phyloP scores from a whole-genome alignment of 2,113 vertebrate species.

The Irena cyanogastra region DNA sequence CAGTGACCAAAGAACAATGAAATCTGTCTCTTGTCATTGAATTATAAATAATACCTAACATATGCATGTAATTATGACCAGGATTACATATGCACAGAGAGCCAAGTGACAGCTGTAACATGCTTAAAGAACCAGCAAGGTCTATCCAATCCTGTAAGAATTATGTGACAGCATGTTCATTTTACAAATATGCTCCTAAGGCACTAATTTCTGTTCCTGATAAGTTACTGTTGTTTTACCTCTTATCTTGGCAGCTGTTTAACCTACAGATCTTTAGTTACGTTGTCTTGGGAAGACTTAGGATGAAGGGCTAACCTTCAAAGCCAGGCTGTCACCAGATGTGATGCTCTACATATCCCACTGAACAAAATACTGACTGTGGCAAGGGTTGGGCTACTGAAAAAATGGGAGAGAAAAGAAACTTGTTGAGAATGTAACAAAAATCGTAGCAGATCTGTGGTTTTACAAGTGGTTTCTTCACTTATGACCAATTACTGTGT shows the following conservation, averaged over 20 bases:
- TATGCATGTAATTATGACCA: not conserved
- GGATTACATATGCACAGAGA: not conserved
- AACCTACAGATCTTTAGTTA: not conserved
- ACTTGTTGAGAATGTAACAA: not conserved
- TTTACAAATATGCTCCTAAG: not conserved
- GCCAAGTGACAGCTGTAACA: not conserved
- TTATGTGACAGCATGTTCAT: not conserved
- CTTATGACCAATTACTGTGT: not conserved
- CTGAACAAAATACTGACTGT: not conserved
- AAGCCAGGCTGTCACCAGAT: not conserved
- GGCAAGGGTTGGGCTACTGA: not conserved
- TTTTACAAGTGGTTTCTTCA: not conserved
- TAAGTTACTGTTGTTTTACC: not conserved
- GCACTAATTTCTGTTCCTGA: not conserved
- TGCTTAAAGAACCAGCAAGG: not conserved
- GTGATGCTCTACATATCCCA: accelerated
- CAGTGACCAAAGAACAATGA: not conserved
- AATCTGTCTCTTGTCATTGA: not conserved
- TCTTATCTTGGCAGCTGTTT: not conserved
- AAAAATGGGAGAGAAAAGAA: not conserved
- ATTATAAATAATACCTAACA: slow-evolving; percentile 21
- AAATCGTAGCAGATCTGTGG: not conserved
- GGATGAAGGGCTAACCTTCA: not conserved
- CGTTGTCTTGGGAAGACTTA: not conserved
- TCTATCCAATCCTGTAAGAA: not conserved